A percentile compares a stretch with the other conserved stretches of the same genome.
Evolutionary conservation across 2,797 vertebrate genomes (phyloP).

Genomic region (Chaenodraco wilsoni): DNA sequence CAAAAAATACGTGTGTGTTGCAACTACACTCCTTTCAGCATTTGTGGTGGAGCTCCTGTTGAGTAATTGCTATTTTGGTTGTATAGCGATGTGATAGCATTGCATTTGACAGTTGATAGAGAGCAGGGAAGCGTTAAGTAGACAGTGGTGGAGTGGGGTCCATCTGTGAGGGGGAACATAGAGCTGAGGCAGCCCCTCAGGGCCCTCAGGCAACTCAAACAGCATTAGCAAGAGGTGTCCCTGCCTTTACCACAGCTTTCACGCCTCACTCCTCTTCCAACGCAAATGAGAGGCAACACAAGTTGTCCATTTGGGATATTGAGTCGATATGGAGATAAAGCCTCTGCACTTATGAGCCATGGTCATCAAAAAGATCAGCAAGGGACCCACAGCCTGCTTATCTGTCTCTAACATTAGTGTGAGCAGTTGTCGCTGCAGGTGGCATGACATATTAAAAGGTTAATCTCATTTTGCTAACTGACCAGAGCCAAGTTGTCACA

Average conservation of each 20-base stretch:
- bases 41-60: slow-evolving; percentile 32
- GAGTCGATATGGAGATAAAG: slow-evolving; percentile 90
- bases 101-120: slow-evolving; percentile 70
- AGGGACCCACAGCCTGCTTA: slow-evolving; percentile 86
- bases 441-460: slow-evolving; percentile 90
- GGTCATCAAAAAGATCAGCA: slow-evolving; percentile 83
- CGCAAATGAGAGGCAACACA: slow-evolving; percentile 91
- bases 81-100: slow-evolving; percentile 55
- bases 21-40: slow-evolving; percentile 27
- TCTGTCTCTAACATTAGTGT: slow-evolving; percentile 88
- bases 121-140: slow-evolving; percentile 64
- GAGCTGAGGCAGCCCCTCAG: slow-evolving; percentile 47
- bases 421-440: slow-evolving; percentile 86
- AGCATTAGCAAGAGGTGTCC: slow-evolving; percentile 84
- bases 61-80: slow-evolving; percentile 61
- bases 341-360: slow-evolving; percentile 85
- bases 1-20: neutral
- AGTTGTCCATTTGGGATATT: slow-evolving; percentile 92
- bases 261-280: slow-evolving; percentile 89
- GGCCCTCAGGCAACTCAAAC: slow-evolving; percentile 61
- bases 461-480: slow-evolving; percentile 88
- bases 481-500: slow-evolving; percentile 76
- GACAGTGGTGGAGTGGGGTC: slow-evolving; percentile 69
- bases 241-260: slow-evolving; percentile 87
- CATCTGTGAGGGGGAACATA: slow-evolving; percentile 63